Conservation (phyloP, 2,797 vertebrate genomes). For the Loriculus beryllinus region DNA sequence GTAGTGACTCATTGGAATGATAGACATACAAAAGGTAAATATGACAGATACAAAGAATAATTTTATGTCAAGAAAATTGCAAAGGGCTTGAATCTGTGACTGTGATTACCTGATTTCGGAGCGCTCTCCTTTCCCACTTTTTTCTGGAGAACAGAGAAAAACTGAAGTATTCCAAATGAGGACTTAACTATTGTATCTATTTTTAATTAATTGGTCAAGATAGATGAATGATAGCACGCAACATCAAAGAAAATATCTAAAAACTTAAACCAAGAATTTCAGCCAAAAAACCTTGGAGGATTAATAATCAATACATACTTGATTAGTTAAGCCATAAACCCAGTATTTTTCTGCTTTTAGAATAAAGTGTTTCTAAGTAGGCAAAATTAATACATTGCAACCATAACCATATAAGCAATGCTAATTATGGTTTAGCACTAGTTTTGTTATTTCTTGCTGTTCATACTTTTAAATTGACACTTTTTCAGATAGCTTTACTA, state of each 20-base stretch:
- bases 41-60: background rate
- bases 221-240: background rate
- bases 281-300: fast-evolving
- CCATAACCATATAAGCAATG: background rate
- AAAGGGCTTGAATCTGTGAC: background rate
- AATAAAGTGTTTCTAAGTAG: background rate
- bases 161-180: background rate
- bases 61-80: background rate
- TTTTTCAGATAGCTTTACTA: background rate
- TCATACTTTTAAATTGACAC: background rate
- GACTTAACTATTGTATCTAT: background rate
- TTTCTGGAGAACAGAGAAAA: background rate
- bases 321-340: background rate
- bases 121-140: background rate
- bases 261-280: background rate
- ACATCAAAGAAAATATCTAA: background rate
- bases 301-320: background rate
- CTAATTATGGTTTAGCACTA: background rate
- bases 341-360: background rate
- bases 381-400: background rate
- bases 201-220: background rate
- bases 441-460: background rate
- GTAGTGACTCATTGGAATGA: background rate
- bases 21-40: background rate
- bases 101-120: background rate